Percentiles rank a stretch among this genome's conserved stretches.
phyloP scores from a whole-genome alignment of 2,888 invertebrate genomes.

The Amphiduros pacificus region DNA sequence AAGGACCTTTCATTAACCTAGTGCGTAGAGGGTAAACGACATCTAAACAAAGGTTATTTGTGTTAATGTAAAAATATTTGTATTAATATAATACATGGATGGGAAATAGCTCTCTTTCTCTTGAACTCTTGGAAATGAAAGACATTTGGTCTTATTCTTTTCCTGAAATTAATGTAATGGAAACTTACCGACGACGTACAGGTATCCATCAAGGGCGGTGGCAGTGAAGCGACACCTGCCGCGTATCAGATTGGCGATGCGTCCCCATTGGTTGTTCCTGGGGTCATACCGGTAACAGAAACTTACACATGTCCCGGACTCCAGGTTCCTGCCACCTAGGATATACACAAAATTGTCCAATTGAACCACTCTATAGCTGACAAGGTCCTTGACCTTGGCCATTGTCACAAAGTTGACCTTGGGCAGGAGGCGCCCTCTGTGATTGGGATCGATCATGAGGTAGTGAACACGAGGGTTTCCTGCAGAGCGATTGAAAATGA shows the following conservation, averaged over 20 bases:
- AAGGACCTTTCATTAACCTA: no score
- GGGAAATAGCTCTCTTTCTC: neutral
- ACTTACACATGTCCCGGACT: conserved; percentile 33
- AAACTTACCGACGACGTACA: conserved; percentile 39
- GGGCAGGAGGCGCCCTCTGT: conserved; percentile 36
- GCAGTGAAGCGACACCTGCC: conserved; percentile 43
- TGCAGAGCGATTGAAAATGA: conserved; percentile 43
- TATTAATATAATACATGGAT: neutral
- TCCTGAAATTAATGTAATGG: no score
- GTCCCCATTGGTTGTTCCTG: conserved; percentile 37
- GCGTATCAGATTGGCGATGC: conserved; percentile 29
- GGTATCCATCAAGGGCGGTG: conserved; percentile 39
- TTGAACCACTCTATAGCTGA: conserved; percentile 40
- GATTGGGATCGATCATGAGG: conserved; percentile 43
- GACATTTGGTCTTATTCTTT: neutral
- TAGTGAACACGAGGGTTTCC: conserved; percentile 43
- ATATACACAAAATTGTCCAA: conserved; percentile 40
- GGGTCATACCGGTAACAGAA: conserved; percentile 43
- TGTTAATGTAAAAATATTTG: neutral
- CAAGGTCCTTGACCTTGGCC: conserved; percentile 37
- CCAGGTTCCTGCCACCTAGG: conserved; percentile 37
- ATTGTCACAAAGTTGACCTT: conserved; percentile 38
- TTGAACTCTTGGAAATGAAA: no score
- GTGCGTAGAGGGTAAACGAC: no score
- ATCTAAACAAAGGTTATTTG: no score